Evolutionary conservation across 2,888 invertebrate species (phyloP).

Genomic region (Herminia tarsipennalis): DNA sequence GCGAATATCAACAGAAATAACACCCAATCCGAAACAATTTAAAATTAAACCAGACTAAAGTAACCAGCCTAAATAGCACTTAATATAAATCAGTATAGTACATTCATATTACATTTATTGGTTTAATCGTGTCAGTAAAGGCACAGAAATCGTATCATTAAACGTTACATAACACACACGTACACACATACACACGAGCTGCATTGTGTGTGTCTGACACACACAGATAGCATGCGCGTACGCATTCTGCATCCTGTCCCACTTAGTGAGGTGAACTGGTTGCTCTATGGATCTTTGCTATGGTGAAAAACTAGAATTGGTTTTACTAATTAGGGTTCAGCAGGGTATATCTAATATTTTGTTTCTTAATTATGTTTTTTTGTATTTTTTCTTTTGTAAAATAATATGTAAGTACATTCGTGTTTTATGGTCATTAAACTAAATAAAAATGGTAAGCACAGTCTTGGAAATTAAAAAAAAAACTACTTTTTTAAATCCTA

Average conservation of each 20-base stretch:
- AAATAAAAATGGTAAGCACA: too few species aligned
- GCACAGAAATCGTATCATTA: slow-evolving; percentile 29
- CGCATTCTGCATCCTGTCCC: slow-evolving; percentile 75
- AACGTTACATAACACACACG: slow-evolving; percentile 55
- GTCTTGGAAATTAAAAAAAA: too few species aligned
- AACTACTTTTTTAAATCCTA: too few species aligned
- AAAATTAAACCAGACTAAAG: slow-evolving; percentile 10
- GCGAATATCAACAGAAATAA: background rate
- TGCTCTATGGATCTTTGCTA: slow-evolving; percentile 38
- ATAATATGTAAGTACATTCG: background rate
- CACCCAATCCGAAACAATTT: background rate
- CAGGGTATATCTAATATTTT: slow-evolving; percentile 8
- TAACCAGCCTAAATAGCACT: slow-evolving; percentile 24
- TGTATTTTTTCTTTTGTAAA: background rate
- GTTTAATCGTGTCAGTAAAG: slow-evolving; percentile 34
- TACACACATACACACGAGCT: slow-evolving; percentile 25
- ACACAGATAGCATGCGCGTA: slow-evolving; percentile 33
- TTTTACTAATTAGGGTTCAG: slow-evolving; percentile 27
- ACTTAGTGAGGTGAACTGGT: slow-evolving; percentile 75
- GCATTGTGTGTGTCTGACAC: slow-evolving; percentile 18
- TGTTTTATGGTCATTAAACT: too few species aligned
- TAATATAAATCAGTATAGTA: background rate
- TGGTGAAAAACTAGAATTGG: slow-evolving; percentile 41
- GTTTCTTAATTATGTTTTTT: background rate
- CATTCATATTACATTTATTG: slow-evolving; percentile 5